These are phyloP conservation scores for Cetonia aurata DNA, from an alignment of 2,888 invertebrate genomes.

Conservation along the genomic window DNA sequence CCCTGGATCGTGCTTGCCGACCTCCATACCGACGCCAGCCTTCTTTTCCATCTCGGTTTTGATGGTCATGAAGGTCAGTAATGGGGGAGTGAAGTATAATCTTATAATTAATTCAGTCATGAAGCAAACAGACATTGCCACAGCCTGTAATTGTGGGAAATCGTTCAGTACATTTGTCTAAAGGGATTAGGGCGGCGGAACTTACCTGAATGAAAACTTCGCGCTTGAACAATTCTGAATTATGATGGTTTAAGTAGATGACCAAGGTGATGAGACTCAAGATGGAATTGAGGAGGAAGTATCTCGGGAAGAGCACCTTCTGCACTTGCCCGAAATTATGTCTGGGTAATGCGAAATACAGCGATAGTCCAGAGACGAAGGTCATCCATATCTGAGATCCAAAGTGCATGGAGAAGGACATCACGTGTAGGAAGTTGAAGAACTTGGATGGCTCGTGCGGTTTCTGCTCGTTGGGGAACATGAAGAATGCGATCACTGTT, in stretches of 20 bases:
- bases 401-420: conserved; percentile 84
- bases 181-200: not conserved
- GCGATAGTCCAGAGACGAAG: conserved; percentile 87
- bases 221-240: conserved; percentile 66
- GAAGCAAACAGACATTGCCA: conserved; percentile 75
- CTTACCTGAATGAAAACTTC: conserved; percentile 70
- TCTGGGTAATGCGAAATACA: conserved; percentile 88
- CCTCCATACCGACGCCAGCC: conserved; percentile 83
- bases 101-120: conserved; percentile 81
- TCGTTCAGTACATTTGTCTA: conserved; percentile 7
- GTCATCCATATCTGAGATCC: conserved; percentile 96
- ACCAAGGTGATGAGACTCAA: conserved; percentile 81
- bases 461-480: conserved; percentile 61
- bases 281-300: conserved; percentile 83
- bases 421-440: conserved; percentile 79
- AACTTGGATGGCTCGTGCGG: conserved; percentile 60
- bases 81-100: conserved; percentile 81
- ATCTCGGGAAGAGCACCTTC: conserved; percentile 87
- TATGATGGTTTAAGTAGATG: conserved; percentile 77
- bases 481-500: conserved; percentile 68
- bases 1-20: conserved; percentile 80
- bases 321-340: conserved; percentile 91
- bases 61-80: conserved; percentile 79
- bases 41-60: conserved; percentile 82
- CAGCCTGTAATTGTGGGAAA: conserved; percentile 69